phyloP scores from a whole-genome alignment of 2,888 invertebrate species.

The Drosophila hawaiiensis region DNA sequence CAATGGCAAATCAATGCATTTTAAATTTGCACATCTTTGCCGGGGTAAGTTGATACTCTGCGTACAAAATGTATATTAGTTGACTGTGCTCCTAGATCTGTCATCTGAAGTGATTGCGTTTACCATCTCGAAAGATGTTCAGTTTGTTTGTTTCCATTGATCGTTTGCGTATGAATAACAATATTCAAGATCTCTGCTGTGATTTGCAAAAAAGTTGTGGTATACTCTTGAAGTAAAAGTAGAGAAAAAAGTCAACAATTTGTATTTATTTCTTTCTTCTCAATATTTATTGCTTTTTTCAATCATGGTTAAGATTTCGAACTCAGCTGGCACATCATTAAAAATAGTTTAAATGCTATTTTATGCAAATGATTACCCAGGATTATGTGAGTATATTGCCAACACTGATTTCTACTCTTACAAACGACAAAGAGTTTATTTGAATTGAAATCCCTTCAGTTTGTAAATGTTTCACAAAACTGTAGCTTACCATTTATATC shows the following conservation, averaged over 20 bases:
- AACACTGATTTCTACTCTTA: background rate
- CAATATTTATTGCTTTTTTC: background rate
- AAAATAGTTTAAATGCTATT: background rate
- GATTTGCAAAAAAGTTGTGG: background rate
- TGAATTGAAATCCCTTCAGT: background rate
- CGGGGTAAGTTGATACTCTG: conserved; percentile 64
- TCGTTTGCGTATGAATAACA: conserved; percentile 17
- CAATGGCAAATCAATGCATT: conserved; percentile 71
- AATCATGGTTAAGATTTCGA: background rate
- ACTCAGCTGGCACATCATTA: background rate
- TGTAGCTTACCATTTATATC: background rate
- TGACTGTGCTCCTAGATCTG: conserved; percentile 36
- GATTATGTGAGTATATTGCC: background rate
- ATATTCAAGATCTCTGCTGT: background rate
- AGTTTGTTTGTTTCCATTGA: conserved; percentile 39
- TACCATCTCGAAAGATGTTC: conserved; percentile 49
- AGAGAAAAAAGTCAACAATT: background rate
- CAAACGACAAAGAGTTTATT: background rate
- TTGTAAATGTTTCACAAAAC: background rate
- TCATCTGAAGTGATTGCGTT: conserved; percentile 51
- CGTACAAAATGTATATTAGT: conserved; percentile 41
- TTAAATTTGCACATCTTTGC: conserved; percentile 49
- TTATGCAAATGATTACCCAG: background rate
- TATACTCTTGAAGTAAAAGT: no score
- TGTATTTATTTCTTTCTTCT: background rate